Evolutionary conservation across 1,140 invertebrate species (phyloP).

Genomic region (Bombus difficillimus): DNA sequence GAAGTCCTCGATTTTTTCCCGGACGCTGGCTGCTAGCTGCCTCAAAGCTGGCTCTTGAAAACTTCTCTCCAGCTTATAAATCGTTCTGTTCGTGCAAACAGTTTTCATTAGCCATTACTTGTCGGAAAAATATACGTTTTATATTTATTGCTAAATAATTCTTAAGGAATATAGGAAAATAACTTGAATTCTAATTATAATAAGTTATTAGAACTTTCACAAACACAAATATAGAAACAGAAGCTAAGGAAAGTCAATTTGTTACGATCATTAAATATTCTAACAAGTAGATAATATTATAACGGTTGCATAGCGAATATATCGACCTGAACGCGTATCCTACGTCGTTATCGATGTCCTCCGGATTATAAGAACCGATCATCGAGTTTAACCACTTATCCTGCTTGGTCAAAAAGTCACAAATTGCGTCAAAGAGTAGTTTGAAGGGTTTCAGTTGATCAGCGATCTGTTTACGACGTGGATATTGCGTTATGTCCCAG

Average conservation of each 20-base stretch:
- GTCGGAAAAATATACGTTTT: not conserved
- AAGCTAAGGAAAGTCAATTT: too few relatives aligned
- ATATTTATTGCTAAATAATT: not conserved
- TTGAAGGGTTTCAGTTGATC: constrained; percentile 92
- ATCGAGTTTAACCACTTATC: constrained; percentile 91
- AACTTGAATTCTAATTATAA: not conserved
- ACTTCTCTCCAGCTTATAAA: constrained; percentile 94
- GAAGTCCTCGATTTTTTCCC: constrained; percentile 93
- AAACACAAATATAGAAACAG: too few relatives aligned
- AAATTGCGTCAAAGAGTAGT: constrained; percentile 92
- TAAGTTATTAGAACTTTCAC: not conserved
- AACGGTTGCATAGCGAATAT: too few relatives aligned
- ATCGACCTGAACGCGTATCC: constrained; percentile 72
- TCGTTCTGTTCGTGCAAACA: constrained; percentile 82
- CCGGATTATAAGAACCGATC: constrained; percentile 92
- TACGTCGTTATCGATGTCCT: constrained; percentile 94
- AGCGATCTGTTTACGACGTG: constrained; percentile 88
- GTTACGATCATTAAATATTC: too few relatives aligned
- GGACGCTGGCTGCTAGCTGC: constrained; percentile 85
- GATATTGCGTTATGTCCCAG: constrained; percentile 95
- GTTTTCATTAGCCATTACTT: not conserved
- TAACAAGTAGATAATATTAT: too few relatives aligned
- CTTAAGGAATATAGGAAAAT: not conserved
- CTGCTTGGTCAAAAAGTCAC: constrained; percentile 93
- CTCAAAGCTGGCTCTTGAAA: constrained; percentile 89